Conservation (phyloP, 2,888 invertebrate genomes). For the Ormyrus pomaceus region DNA sequence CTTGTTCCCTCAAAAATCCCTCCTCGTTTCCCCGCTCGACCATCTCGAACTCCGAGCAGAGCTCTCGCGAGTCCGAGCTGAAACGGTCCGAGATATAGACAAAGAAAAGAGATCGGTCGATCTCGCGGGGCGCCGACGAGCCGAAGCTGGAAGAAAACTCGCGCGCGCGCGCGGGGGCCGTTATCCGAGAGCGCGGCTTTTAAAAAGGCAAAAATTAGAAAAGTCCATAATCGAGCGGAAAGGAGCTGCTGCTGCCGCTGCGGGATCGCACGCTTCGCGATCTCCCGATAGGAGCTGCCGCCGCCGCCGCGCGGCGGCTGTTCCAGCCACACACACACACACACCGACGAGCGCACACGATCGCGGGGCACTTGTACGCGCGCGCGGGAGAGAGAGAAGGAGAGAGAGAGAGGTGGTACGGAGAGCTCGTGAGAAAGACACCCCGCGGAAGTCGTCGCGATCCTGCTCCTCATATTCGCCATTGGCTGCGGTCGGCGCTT, state of each 20-base stretch:
- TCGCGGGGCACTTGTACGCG: neutral
- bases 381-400: neutral
- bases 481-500: constrained; percentile 51
- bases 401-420: constrained; percentile 23
- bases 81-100: neutral
- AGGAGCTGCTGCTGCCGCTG: constrained; percentile 32
- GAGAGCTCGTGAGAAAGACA: constrained; percentile 54
- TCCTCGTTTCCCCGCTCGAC: too few species aligned
- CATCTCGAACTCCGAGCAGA: too few species aligned
- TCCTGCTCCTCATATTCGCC: constrained; percentile 56
- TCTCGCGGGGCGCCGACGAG: too few species aligned
- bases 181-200: constrained; percentile 19
- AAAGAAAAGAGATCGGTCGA: too few species aligned
- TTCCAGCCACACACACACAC: neutral
- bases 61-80: too few species aligned
- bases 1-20: too few species aligned
- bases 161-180: constrained; percentile 5
- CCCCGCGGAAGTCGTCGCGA: constrained; percentile 53
- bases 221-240: constrained; percentile 56
- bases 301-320: constrained; percentile 5
- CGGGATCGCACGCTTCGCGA: constrained; percentile 30
- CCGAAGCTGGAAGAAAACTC: neutral
- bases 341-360: neutral
- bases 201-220: constrained; percentile 55
- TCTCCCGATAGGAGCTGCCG: constrained; percentile 28